A percentile compares a stretch with the other conserved stretches of the same genome.
Evolutionary conservation across 2,113 vertebrate genomes (phyloP).

Genomic region (Carassius auratus): DNA sequence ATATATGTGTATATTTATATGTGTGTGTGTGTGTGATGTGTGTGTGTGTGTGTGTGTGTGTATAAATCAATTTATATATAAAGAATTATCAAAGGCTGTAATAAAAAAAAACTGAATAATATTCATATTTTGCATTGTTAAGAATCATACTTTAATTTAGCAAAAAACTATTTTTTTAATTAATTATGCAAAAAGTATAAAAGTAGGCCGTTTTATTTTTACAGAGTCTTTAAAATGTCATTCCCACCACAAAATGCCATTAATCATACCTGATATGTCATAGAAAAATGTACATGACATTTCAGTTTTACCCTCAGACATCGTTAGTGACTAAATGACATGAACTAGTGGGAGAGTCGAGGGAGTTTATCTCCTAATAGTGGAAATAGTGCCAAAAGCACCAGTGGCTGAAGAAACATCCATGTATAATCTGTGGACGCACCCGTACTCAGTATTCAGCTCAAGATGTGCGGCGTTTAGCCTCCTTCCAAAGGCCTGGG

Average conservation of each 20-base stretch:
- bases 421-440: background rate
- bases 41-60: no score
- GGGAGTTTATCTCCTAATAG: slow-evolving; percentile 4
- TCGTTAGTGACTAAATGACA: background rate
- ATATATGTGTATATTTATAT: no score
- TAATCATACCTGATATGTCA: no score
- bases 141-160: background rate
- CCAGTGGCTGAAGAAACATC: background rate
- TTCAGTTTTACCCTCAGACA: background rate
- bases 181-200: background rate
- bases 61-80: no score
- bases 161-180: background rate
- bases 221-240: background rate
- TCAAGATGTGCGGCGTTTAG: background rate
- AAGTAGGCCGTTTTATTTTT: background rate
- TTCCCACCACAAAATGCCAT: no score
- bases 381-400: background rate
- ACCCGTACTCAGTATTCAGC: background rate
- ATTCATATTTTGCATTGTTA: background rate
- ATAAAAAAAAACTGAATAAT: background rate
- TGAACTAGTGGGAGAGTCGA: background rate
- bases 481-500: slow-evolving; percentile 11
- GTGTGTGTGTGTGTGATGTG: no score
- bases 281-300: background rate
- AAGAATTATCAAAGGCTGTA: no score